Base-by-base conservation (phyloP, 2,888 invertebrate genomes). In the Tachina lurida region DNA sequence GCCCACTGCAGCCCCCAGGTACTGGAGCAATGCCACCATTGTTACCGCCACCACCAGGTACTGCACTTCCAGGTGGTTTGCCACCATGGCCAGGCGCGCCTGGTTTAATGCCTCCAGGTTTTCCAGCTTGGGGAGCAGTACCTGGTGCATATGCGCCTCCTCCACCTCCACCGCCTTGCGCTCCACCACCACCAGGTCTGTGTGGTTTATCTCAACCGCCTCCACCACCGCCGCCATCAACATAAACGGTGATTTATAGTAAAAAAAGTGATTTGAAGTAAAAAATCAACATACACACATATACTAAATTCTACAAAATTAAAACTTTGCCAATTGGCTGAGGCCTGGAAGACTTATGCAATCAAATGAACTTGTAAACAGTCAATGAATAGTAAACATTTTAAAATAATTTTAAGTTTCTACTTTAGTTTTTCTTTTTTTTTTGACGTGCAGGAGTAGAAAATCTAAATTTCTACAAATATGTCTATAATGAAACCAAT, bases 191-290 rank as follows among this genome's bases (percentile, higher is more conserved):
- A 41, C 95, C 93, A 41, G 91, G 92, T 9, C 89, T 93, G 8
- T 94, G 94, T 0, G 94, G 93, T 65, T 90, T 96, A 68, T 90
- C 95, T 65, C 94, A 95, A 65, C 95, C 95, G 43, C 96, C 96
- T 4, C 96, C 96, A 8, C 96, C 96, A 15, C 96, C 96, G 4
- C 96, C 96, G n/a, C 92, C 92, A 79, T 87, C 91, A 86, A 45
- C 89, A 87, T 84, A 88, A 89, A 79, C n/a, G 3, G n/a, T 68
- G 10, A n/a, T n/a, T n/a, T n/a, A n/a, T n/a, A n/a, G n/a, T n/a
- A n/a, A n/a, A n/a, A n/a, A n/a, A 19, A 19, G 15, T 49, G 10
- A 52, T 15, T 52, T 52, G 22, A 65, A 76, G 13, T 9, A 17
- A 60, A 31, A 65, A 13, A 13, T 12, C 19, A 17, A 12, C 13